A percentile compares a stretch with the other conserved stretches of the same genome.
Evolutionary conservation across 1,140 invertebrate species (phyloP).

Genomic region (Hermatobates lingyangjiaoensis): DNA sequence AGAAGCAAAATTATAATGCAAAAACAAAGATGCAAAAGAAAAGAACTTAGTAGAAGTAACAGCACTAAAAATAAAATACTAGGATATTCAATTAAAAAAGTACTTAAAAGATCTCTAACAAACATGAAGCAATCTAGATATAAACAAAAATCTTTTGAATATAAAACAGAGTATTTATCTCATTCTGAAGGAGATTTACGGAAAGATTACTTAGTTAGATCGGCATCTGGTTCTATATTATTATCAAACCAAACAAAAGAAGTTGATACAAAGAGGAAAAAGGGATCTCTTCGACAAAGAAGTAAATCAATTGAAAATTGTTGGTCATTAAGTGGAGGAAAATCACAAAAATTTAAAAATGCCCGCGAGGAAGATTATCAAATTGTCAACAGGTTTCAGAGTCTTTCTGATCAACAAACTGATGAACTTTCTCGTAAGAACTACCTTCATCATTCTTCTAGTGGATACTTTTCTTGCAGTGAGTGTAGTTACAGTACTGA

Average conservation of each 20-base stretch:
- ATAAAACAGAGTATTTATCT: conserved; percentile 32
- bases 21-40: conserved; percentile 44
- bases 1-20: conserved; percentile 75
- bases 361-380: too few species aligned
- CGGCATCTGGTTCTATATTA: too few species aligned
- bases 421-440: conserved; percentile 1
- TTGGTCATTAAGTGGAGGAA: too few species aligned
- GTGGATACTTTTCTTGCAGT: conserved; percentile 58
- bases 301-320: too few species aligned
- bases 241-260: too few species aligned
- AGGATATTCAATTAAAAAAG: conserved; percentile 33
- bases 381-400: too few species aligned
- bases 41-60: conserved; percentile 7
- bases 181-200: too few species aligned
- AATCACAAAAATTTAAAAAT: too few species aligned
- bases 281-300: too few species aligned
- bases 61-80: conserved; percentile 20
- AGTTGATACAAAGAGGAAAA: too few species aligned
- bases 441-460: conserved; percentile 6
- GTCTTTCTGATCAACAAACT: neutral
- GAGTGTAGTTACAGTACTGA: conserved; percentile 69
- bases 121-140: conserved; percentile 23
- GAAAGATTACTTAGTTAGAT: too few species aligned
- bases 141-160: conserved; percentile 23
- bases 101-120: conserved; percentile 28